These are phyloP conservation scores for Apamea sordens DNA, from an alignment of 2,888 invertebrate genomes.

Conservation along the genomic window DNA sequence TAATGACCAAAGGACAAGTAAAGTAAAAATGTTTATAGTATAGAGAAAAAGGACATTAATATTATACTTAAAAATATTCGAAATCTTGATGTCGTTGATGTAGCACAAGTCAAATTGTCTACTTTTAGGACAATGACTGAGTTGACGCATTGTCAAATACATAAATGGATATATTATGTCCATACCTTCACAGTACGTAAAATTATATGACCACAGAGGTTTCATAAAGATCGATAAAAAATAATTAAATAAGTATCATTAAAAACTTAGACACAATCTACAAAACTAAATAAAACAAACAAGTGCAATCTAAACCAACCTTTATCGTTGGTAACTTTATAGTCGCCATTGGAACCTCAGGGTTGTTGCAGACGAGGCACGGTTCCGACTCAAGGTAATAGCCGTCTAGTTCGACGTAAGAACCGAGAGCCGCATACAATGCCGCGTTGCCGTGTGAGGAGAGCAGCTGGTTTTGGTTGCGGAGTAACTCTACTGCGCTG, in stretches of 20 bases:
- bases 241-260: background rate
- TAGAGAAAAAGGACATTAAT: background rate
- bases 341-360: conserved; percentile 97
- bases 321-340: conserved; percentile 98
- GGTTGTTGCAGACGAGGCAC: conserved; percentile 99
- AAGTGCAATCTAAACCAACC: conserved; percentile 81
- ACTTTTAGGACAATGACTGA: background rate
- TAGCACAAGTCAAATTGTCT: too few species aligned
- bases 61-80: too few species aligned
- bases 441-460: conserved; percentile 98
- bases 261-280: background rate
- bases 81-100: too few species aligned
- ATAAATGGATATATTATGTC: background rate
- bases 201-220: background rate
- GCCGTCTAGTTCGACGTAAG: conserved; percentile 98
- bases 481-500: conserved; percentile 95
- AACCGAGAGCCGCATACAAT: conserved; percentile 97
- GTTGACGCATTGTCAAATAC: background rate
- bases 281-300: background rate
- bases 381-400: conserved; percentile 99
- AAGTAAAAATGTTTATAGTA: background rate
- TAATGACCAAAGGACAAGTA: background rate
- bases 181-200: background rate
- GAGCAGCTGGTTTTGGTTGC: conserved; percentile 96
- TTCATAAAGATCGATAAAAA: background rate